Evolutionary conservation across 2,113 vertebrate genomes (phyloP).

Genomic region (Romanogobio albipinnatus): DNA sequence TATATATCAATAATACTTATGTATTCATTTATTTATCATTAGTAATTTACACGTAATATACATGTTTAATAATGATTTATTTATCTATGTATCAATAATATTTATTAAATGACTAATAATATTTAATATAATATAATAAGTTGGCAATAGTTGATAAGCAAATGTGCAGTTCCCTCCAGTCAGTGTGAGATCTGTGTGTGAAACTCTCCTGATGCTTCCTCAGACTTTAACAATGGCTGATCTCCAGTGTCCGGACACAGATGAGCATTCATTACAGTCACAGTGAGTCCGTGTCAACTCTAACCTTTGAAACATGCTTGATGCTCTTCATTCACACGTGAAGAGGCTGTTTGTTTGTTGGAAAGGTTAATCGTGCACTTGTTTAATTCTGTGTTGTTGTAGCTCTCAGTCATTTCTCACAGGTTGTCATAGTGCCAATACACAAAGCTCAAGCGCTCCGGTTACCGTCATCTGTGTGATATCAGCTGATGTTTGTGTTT

Average conservation of each 20-base stretch:
- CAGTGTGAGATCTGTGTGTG: background rate
- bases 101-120: background rate
- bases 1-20: too few species aligned
- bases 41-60: background rate
- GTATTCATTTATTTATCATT: background rate
- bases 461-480: background rate
- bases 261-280: slow-evolving; percentile 28
- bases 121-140: background rate
- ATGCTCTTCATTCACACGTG: background rate
- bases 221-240: slow-evolving; percentile 74
- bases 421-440: slow-evolving; percentile 6
- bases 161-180: background rate
- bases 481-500: background rate
- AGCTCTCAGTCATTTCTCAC: background rate
- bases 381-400: background rate
- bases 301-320: background rate
- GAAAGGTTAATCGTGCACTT: background rate
- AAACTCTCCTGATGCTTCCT: slow-evolving; percentile 3
- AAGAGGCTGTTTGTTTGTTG: background rate
- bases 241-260: slow-evolving; percentile 54
- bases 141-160: background rate
- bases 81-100: background rate
- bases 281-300: slow-evolving; percentile 63
- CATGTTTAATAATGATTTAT: background rate
- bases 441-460: background rate